phyloP scores from a whole-genome alignment of 37 sponge, comb jelly and placozoan genomes.

The Aplysina aerophoba region DNA sequence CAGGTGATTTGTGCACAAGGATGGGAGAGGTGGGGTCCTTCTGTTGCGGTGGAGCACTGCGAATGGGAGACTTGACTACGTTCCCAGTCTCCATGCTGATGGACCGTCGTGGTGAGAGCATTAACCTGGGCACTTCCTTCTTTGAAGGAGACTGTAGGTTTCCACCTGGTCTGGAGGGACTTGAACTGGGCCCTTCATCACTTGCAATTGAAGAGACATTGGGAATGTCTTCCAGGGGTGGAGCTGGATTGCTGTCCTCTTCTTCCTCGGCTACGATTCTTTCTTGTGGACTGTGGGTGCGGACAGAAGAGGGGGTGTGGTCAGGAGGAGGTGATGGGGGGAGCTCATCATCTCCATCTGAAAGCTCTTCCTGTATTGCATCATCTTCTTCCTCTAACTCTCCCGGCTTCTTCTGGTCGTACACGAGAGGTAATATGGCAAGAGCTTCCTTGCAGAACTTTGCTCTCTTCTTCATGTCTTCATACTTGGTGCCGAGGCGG shows the following conservation, averaged over 20 bases:
- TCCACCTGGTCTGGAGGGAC: too few species aligned
- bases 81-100: not conserved
- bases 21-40: not conserved
- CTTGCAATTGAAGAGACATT: not conserved
- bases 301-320: conserved; percentile 11
- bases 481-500: not conserved
- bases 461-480: conserved; percentile 24
- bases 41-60: not conserved
- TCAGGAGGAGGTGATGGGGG: conserved; percentile 24
- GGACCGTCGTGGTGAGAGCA: not conserved
- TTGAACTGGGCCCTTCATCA: too few species aligned
- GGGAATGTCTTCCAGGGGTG: not conserved
- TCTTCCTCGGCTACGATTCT: not conserved
- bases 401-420: not conserved
- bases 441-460: conserved; percentile 34
- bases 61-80: not conserved
- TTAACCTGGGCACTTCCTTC: not conserved
- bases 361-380: conserved; percentile 3
- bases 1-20: not conserved
- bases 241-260: not conserved
- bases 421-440: not conserved
- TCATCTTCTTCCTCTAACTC: conserved; percentile 22
- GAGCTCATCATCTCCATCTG: conserved; percentile 15
- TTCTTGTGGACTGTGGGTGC: not conserved
- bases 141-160: not conserved